phyloP scores from a whole-genome alignment of 35 echinoderm and acorn worm species.

The Lytechinus pictus region DNA sequence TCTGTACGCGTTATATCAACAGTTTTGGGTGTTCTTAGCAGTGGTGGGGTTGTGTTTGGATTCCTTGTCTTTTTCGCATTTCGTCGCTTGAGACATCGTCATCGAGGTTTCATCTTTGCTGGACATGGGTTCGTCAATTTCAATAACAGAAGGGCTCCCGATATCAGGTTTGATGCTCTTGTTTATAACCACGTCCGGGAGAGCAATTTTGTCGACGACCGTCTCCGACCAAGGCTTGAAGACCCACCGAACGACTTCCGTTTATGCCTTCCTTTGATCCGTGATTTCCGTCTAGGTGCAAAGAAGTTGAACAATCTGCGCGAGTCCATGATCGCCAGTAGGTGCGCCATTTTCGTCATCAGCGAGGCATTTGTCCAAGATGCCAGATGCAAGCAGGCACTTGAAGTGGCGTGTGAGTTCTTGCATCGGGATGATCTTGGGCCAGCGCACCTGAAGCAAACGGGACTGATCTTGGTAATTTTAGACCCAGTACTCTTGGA shows the following conservation, averaged over 20 bases:
- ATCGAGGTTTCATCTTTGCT: conserved; percentile 25
- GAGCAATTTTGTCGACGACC: not conserved
- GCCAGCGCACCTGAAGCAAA: conserved; percentile 32
- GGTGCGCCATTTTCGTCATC: conserved; percentile 38
- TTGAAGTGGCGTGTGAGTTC: conserved; percentile 45
- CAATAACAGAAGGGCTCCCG: not conserved
- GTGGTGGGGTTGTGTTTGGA: not conserved
- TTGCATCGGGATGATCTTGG: conserved; percentile 44
- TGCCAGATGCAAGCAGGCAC: conserved; percentile 18
- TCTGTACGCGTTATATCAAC: not conserved
- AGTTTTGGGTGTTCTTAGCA: not conserved
- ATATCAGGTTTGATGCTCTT: conserved; percentile 16
- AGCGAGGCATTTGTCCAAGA: conserved; percentile 32
- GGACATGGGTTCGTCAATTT: not conserved
- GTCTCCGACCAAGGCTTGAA: conserved; percentile 33
- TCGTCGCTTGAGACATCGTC: not conserved
- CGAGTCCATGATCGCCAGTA: conserved; percentile 27
- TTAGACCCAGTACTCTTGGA: conserved; percentile 38
- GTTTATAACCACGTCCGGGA: conserved; percentile 17
- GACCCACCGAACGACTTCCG: conserved; percentile 35
- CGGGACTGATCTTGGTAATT: conserved; percentile 22
- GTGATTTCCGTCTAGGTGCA: conserved; percentile 34
- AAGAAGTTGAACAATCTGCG: conserved; percentile 41
- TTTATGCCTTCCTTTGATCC: not conserved
- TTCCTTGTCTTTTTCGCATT: not conserved